Percentiles rank a stretch among this genome's conserved stretches.
phyloP scores from a whole-genome alignment of 2,888 invertebrate species.

The Lasioglossum morio region DNA sequence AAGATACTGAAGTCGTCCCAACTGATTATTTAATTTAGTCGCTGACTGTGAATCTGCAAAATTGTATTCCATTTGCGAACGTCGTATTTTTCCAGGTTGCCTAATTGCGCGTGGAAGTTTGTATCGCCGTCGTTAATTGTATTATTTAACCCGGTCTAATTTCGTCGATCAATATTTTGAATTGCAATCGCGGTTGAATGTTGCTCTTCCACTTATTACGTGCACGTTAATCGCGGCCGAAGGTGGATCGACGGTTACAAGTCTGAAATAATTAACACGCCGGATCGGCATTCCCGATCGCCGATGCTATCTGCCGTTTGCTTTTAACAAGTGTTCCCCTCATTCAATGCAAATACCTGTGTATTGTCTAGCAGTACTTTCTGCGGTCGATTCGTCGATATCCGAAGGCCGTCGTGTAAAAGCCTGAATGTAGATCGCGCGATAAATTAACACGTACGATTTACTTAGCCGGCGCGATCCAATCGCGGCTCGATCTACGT shows the following conservation, averaged over 20 bases:
- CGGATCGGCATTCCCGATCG: constrained; percentile 11
- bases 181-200: neutral
- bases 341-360: constrained; percentile 53
- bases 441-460: constrained; percentile 57
- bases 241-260: neutral
- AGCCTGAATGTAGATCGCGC: constrained; percentile 50
- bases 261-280: constrained; percentile 31
- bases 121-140: neutral
- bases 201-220: constrained; percentile 6
- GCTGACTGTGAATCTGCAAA: too few relatives aligned
- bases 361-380: constrained; percentile 34
- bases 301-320: constrained; percentile 26
- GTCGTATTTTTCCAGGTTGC: neutral
- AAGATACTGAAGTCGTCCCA: too few relatives aligned
- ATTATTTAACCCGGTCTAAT: neutral
- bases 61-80: too few relatives aligned
- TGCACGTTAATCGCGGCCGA: neutral
- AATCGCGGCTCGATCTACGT: constrained; percentile 44
- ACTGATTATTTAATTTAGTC: too few relatives aligned
- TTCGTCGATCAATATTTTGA: neutral
- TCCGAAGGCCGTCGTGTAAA: constrained; percentile 43
- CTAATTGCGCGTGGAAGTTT: neutral
- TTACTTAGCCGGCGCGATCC: constrained; percentile 44
- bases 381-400: constrained; percentile 39
- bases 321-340: constrained; percentile 46